phyloP scores from a whole-genome alignment of 1,140 invertebrate species.

The Armadillidium nasatum region DNA sequence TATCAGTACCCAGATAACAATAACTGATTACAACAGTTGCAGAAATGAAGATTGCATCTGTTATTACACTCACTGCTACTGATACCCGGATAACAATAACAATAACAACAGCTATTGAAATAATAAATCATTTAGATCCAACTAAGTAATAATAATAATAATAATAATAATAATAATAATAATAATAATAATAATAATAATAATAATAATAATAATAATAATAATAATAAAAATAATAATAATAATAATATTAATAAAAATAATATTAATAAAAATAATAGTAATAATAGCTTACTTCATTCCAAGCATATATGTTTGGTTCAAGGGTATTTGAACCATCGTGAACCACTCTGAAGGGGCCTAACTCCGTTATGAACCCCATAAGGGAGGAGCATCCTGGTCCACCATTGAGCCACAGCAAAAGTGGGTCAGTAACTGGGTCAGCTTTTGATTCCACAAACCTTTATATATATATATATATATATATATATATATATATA shows the following conservation, averaged over 20 bases:
- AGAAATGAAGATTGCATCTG: too few relatives aligned
- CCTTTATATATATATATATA: conserved; percentile 45
- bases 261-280: too few relatives aligned
- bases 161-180: not conserved
- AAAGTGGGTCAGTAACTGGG: conserved; percentile 53
- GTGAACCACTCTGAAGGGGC: conserved; percentile 52
- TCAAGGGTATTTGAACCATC: conserved; percentile 49
- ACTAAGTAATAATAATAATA: not conserved
- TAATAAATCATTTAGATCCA: too few relatives aligned
- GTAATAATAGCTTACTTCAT: conserved; percentile 47
- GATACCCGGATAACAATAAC: too few relatives aligned
- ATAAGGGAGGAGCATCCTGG: conserved; percentile 56
- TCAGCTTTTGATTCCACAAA: conserved; percentile 55
- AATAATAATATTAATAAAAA: too few relatives aligned
- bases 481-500: conserved; percentile 22
- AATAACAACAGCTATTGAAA: too few relatives aligned
- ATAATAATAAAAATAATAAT: not conserved
- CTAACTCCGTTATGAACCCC: conserved; percentile 55
- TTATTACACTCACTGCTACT: too few relatives aligned
- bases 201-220: not conserved
- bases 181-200: not conserved
- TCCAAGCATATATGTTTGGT: conserved; percentile 54
- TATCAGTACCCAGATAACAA: too few relatives aligned
- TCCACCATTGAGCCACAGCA: conserved; percentile 59
- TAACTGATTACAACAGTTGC: too few relatives aligned